Evolutionary conservation across 1,140 invertebrate species (phyloP).

Genomic region (Brachionus plicatilis): DNA sequence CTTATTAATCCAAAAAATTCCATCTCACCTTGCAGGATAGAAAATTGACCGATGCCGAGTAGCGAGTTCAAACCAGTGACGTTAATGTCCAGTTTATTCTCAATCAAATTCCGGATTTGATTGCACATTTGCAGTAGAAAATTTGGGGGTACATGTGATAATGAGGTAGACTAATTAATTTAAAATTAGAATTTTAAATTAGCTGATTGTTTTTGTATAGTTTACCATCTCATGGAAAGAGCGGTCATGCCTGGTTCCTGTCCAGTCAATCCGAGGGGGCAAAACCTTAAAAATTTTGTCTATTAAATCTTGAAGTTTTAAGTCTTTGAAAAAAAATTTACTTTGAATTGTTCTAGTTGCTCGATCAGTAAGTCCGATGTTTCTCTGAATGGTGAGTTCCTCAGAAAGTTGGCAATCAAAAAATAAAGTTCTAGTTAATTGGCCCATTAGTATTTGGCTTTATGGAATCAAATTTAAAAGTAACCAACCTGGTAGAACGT

Average conservation of each 20-base stretch:
- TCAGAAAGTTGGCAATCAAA: constrained; percentile 29
- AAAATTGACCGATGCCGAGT: constrained; percentile 2
- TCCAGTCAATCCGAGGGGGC: constrained; percentile 25
- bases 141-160: neutral
- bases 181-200: neutral
- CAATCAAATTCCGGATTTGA: neutral
- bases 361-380: neutral
- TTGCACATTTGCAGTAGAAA: constrained; percentile 22
- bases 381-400: constrained; percentile 21
- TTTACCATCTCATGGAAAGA: constrained; percentile 17
- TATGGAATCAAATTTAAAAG: neutral
- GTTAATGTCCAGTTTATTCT: neutral
- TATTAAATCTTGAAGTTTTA: neutral
- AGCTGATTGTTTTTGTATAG: neutral
- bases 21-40: neutral
- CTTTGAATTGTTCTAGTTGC: neutral
- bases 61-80: neutral
- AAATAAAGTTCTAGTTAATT: constrained; percentile 19
- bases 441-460: neutral
- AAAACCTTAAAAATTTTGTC: neutral
- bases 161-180: neutral
- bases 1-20: neutral
- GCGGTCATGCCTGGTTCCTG: neutral
- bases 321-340: neutral
- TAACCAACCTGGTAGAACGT: neutral